phyloP scores from a whole-genome alignment of 23 tunicate species.

The Trididemnum miniatum region DNA sequence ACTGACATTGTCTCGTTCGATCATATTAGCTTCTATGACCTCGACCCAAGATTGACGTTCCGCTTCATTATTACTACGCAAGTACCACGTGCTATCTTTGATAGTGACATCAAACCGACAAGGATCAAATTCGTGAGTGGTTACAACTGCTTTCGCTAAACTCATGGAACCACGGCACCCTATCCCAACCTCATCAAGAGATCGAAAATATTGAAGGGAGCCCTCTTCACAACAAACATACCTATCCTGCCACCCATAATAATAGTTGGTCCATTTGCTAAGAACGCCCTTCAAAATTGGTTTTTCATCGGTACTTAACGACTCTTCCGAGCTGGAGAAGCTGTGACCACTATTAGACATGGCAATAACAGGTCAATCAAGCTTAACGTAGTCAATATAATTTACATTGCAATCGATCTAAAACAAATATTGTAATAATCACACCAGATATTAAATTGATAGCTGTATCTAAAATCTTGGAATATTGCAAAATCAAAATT shows the following conservation, averaged over 20 bases:
- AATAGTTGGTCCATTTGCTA: slow-evolving; percentile 94
- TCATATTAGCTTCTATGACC: slow-evolving; percentile 55
- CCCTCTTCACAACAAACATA: slow-evolving; percentile 76
- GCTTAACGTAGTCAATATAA: no score
- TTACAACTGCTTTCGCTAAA: slow-evolving; percentile 49
- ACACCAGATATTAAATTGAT: no score
- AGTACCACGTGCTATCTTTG: slow-evolving; percentile 74
- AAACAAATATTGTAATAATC: no score
- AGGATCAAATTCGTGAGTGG: slow-evolving; percentile 50
- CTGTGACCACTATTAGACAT: slow-evolving; percentile 4
- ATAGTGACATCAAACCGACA: slow-evolving; percentile 64
- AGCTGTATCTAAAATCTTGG: no score
- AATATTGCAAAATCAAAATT: no score
- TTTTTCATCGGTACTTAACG: not conserved
- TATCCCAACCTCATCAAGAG: slow-evolving; percentile 49
- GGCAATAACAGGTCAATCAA: no score
- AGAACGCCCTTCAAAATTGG: slow-evolving; percentile 31
- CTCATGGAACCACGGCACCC: slow-evolving; percentile 59
- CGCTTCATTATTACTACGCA: slow-evolving; percentile 43
- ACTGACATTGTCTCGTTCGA: slow-evolving; percentile 32
- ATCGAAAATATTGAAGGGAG: slow-evolving; percentile 74
- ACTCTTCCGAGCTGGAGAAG: not conserved
- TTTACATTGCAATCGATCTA: no score
- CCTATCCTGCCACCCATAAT: slow-evolving; percentile 88
- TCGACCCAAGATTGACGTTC: slow-evolving; percentile 66